phyloP scores from a whole-genome alignment of 1,140 invertebrate species.

The Aphis craccivora region DNA sequence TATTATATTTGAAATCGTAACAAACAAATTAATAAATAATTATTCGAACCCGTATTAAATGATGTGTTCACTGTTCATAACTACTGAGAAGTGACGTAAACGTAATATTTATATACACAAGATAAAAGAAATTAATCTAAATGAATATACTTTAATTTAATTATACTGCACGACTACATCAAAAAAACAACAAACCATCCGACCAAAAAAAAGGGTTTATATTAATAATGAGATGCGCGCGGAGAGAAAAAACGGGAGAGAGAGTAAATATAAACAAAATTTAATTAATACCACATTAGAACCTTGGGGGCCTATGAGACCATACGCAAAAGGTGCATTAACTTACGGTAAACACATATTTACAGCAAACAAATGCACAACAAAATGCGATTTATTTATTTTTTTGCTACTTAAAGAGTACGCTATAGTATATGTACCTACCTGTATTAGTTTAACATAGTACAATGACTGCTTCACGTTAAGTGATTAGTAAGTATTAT shows the following conservation, averaged over 20 bases:
- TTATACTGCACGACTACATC: background rate
- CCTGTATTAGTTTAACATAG: background rate
- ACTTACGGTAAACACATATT: background rate
- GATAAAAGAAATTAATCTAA: slow-evolving; percentile 5
- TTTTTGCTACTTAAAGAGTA: background rate
- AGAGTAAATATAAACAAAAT: background rate
- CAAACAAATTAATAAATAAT: background rate
- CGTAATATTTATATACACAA: background rate
- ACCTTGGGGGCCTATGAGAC: background rate
- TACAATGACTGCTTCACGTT: background rate
- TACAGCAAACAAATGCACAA: background rate
- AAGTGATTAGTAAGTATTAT: background rate
- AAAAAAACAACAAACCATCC: background rate
- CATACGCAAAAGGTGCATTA: background rate
- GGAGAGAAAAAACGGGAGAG: background rate
- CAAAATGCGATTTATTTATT: background rate
- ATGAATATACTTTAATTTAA: slow-evolving; percentile 4
- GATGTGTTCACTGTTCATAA: background rate
- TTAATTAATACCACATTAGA: slow-evolving; percentile 4
- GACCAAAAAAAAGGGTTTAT: background rate
- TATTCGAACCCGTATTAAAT: background rate
- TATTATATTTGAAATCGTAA: background rate
- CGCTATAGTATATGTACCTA: background rate
- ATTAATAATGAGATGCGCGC: background rate
- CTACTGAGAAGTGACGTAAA: background rate